These are phyloP conservation scores for Thinocorus orbignyianus DNA, from an alignment of 2,113 vertebrate genomes.

Conservation along the genomic window DNA sequence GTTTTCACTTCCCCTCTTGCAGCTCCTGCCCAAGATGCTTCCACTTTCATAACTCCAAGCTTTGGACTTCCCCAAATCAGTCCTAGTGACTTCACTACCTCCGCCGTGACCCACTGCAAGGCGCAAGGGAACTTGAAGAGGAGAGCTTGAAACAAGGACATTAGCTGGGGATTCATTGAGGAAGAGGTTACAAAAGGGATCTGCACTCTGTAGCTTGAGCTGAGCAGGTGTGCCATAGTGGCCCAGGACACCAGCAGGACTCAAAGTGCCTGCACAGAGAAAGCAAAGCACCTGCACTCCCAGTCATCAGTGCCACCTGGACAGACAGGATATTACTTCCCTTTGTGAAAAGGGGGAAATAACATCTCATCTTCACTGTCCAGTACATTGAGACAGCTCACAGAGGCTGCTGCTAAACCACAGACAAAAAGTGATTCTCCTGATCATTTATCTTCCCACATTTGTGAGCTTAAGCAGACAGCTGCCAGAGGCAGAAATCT, in stretches of 20 bases:
- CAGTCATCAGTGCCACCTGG: background rate
- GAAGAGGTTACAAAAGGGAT: background rate
- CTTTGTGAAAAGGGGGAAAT: background rate
- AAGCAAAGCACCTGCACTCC: background rate
- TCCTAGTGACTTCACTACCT: background rate
- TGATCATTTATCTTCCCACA: background rate
- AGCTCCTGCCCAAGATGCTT: background rate
- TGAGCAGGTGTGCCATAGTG: background rate
- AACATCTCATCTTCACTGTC: background rate
- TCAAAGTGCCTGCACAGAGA: background rate
- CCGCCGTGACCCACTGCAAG: background rate
- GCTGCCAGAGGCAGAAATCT: background rate
- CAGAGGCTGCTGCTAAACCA: background rate
- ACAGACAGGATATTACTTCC: background rate
- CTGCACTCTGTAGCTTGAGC: background rate
- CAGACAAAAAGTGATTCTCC: background rate
- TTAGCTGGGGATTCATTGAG: background rate
- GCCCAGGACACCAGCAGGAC: background rate
- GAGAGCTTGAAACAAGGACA: background rate
- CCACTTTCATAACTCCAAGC: background rate
- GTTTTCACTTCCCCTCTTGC: constrained; percentile 30
- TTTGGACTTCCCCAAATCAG: background rate
- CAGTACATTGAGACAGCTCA: background rate
- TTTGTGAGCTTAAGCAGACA: background rate
- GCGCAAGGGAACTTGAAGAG: background rate